These are phyloP conservation scores for Drosophila putrida DNA, from an alignment of 2,888 invertebrate genomes.

Conservation along the genomic window DNA sequence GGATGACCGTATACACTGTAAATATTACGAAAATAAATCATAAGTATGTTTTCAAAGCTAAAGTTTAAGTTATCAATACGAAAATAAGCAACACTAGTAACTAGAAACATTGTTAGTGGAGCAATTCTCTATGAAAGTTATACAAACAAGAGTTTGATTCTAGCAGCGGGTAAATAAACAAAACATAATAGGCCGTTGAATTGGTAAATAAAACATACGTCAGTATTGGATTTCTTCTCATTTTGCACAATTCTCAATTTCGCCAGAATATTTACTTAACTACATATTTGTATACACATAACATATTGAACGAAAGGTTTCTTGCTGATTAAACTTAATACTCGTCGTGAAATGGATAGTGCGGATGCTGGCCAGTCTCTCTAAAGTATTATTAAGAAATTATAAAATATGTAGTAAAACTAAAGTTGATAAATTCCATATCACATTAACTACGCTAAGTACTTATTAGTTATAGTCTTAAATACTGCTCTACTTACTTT, in stretches of 20 bases:
- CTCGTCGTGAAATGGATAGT: slow-evolving; percentile 86
- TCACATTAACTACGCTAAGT: background rate
- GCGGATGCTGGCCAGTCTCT: slow-evolving; percentile 83
- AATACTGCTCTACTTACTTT: slow-evolving; percentile 64
- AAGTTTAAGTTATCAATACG: background rate
- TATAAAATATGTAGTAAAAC: background rate
- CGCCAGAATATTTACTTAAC: slow-evolving; percentile 41
- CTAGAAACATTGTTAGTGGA: background rate
- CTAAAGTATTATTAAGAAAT: slow-evolving; percentile 66
- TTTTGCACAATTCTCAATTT: slow-evolving; percentile 26
- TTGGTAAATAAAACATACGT: slow-evolving; percentile 37
- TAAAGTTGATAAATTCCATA: background rate
- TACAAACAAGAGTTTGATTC: slow-evolving; percentile 10
- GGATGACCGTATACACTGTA: slow-evolving; percentile 87
- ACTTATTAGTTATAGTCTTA: background rate
- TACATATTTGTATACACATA: slow-evolving; percentile 14
- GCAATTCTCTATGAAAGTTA: slow-evolving; percentile 4
- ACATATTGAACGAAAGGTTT: slow-evolving; percentile 9
- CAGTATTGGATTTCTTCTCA: slow-evolving; percentile 13
- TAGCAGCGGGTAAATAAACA: slow-evolving; percentile 20
- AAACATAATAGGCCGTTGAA: slow-evolving; percentile 28
- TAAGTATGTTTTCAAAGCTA: background rate
- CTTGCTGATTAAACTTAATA: slow-evolving; percentile 65
- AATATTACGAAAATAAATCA: slow-evolving; percentile 29
- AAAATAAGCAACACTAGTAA: background rate